These are phyloP conservation scores for Catostomus latipinnis DNA, from an alignment of 2,797 vertebrate genomes.

Conservation along the genomic window DNA sequence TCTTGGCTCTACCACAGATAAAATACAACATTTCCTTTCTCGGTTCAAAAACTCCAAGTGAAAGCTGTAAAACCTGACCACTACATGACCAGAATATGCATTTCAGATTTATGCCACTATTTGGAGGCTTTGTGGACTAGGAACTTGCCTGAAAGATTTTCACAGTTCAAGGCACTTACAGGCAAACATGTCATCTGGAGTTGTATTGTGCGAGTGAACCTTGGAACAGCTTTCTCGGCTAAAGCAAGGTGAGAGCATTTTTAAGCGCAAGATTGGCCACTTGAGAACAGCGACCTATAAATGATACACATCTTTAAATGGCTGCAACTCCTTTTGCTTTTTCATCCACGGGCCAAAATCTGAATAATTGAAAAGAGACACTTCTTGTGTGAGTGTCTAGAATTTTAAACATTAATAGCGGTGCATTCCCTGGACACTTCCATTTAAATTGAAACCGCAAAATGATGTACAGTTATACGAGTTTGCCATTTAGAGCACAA, in stretches of 20 bases:
- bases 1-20: constrained; percentile 29
- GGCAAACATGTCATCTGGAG: constrained; percentile 36
- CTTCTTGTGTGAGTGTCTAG: constrained; percentile 69
- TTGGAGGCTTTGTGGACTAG: constrained; percentile 33
- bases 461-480: constrained; percentile 44
- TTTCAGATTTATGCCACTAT: constrained; percentile 39
- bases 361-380: constrained; percentile 64
- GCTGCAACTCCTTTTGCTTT: constrained; percentile 61
- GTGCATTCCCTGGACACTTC: constrained; percentile 67
- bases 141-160: constrained; percentile 44
- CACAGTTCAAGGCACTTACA: constrained; percentile 37
- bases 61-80: constrained; percentile 48
- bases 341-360: constrained; percentile 62
- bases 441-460: constrained; percentile 51
- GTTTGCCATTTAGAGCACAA: constrained; percentile 77
- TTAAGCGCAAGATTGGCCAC: constrained; percentile 61
- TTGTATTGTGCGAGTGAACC: constrained; percentile 40
- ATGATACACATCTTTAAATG: constrained; percentile 76
- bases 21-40: constrained; percentile 28
- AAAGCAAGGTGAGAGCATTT: constrained; percentile 56
- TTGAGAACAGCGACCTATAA: constrained; percentile 65
- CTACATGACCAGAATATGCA: constrained; percentile 46
- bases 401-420: constrained; percentile 73
- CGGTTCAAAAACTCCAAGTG: constrained; percentile 30
- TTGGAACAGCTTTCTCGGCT: constrained; percentile 46